phyloP scores from a whole-genome alignment of 1,140 invertebrate genomes.

The Nymphalis io region DNA sequence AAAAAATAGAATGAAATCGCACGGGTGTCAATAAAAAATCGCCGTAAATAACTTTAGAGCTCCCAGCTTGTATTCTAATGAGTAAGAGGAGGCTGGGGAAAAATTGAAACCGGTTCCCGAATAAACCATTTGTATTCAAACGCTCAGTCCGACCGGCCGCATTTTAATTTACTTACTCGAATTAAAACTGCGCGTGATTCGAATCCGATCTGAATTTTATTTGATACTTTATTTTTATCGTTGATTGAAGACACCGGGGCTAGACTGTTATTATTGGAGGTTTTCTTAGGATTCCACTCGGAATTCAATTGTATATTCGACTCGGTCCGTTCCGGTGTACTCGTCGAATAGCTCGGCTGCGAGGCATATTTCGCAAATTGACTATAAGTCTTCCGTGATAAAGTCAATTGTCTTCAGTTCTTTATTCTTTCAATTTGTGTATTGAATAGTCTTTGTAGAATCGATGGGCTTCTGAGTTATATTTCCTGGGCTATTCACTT shows the following conservation, averaged over 20 bases:
- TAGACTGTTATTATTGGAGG: constrained; percentile 51
- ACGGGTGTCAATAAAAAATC: constrained; percentile 59
- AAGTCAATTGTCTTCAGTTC: constrained; percentile 53
- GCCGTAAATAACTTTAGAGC: constrained; percentile 61
- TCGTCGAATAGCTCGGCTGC: constrained; percentile 37
- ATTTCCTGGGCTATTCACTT: constrained; percentile 20
- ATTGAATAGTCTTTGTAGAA: constrained; percentile 39
- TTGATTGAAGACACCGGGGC: constrained; percentile 62
- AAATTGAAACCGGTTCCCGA: constrained; percentile 68
- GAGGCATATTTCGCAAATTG: constrained; percentile 60
- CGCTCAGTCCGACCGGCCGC: constrained; percentile 58
- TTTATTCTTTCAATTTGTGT: constrained; percentile 62
- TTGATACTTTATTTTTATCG: constrained; percentile 73
- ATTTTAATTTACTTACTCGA: constrained; percentile 80
- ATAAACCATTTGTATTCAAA: constrained; percentile 79
- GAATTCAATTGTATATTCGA: constrained; percentile 55
- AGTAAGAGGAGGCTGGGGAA: constrained; percentile 47
- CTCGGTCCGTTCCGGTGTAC: constrained; percentile 42
- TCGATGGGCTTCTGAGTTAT: constrained; percentile 26
- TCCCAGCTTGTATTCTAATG: constrained; percentile 54
- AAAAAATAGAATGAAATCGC: constrained; percentile 22
- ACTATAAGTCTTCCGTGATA: constrained; percentile 56
- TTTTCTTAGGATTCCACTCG: constrained; percentile 40
- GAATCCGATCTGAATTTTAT: constrained; percentile 63
- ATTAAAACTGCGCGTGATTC: constrained; percentile 78